phyloP scores from a whole-genome alignment of 2,888 invertebrate species.

The Parapristionchus giblindavisi region DNA sequence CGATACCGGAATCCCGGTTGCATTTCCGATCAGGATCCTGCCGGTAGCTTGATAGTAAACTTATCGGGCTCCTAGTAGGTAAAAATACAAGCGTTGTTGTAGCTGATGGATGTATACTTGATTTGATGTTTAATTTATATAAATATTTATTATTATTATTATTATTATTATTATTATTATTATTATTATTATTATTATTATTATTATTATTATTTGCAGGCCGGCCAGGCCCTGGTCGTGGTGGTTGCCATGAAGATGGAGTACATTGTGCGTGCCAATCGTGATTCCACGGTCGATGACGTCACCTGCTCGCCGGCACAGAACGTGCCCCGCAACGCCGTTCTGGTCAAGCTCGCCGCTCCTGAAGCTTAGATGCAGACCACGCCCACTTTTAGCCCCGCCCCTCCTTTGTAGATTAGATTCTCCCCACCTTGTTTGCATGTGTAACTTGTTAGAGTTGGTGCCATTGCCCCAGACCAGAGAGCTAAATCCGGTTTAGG shows the following conservation, averaged over 20 bases:
- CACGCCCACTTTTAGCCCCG: no score
- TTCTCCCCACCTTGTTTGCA: no score
- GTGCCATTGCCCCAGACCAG: no score
- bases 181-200: not conserved
- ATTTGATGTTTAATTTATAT: not conserved
- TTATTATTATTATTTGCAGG: constrained; percentile 7
- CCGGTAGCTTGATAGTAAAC: not conserved
- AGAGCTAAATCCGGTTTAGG: no score
- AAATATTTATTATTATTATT: not conserved
- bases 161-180: not conserved
- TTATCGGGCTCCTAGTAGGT: not conserved
- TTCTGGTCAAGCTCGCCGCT: constrained; percentile 55
- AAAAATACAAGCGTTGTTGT: not conserved
- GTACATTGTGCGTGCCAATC: constrained; percentile 79
- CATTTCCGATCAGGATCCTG: no score
- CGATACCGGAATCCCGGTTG: no score
- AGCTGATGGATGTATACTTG: no score
- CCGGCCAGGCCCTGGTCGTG: constrained; percentile 87
- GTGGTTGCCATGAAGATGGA: constrained; percentile 99
- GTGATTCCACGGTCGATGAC: constrained; percentile 57
- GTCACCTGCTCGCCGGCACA: constrained; percentile 61
- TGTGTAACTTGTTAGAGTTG: no score
- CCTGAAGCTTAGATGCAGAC: no score
- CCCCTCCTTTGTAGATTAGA: no score
- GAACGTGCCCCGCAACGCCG: constrained; percentile 63